phyloP scores from a whole-genome alignment of 1,140 invertebrate species.

The Drosophila subobscura region DNA sequence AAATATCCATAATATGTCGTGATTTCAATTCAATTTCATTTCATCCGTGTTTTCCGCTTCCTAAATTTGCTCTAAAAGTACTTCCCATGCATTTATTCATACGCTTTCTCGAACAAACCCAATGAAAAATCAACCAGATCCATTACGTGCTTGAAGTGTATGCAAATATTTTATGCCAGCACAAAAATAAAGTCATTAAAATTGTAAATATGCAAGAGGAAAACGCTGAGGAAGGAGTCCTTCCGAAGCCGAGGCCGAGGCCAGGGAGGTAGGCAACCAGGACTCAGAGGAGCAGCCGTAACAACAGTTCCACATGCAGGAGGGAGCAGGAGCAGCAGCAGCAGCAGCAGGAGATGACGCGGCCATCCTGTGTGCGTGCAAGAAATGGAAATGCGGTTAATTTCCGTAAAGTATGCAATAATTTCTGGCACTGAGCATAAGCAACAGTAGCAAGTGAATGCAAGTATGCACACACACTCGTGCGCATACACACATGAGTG shows the following conservation, averaged over 20 bases:
- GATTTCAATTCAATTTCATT: no score
- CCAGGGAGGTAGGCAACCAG: no score
- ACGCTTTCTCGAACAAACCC: background rate
- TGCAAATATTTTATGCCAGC: constrained; percentile 57
- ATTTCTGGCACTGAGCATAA: constrained; percentile 77
- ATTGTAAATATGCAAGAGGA: constrained; percentile 59
- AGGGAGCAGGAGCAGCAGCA: background rate
- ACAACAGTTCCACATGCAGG: constrained; percentile 9
- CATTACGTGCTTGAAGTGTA: constrained; percentile 27
- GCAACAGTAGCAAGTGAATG: constrained; percentile 36
- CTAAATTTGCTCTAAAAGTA: no score
- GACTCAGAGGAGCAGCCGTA: no score
- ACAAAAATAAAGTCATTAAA: constrained; percentile 80
- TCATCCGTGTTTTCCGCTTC: no score
- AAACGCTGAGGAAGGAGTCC: constrained; percentile 14
- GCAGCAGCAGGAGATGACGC: constrained; percentile 46
- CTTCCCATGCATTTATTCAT: no score
- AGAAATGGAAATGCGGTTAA: constrained; percentile 83
- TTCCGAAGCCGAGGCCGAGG: no score
- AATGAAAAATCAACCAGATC: background rate
- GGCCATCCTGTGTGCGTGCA: constrained; percentile 73
- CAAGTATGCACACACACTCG: constrained; percentile 10
- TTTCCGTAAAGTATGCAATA: constrained; percentile 83
- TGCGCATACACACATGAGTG: constrained; percentile 15
- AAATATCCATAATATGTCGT: no score